These are phyloP conservation scores for Gymnocypris eckloni DNA, from an alignment of 2,797 vertebrate species.

Conservation along the genomic window DNA sequence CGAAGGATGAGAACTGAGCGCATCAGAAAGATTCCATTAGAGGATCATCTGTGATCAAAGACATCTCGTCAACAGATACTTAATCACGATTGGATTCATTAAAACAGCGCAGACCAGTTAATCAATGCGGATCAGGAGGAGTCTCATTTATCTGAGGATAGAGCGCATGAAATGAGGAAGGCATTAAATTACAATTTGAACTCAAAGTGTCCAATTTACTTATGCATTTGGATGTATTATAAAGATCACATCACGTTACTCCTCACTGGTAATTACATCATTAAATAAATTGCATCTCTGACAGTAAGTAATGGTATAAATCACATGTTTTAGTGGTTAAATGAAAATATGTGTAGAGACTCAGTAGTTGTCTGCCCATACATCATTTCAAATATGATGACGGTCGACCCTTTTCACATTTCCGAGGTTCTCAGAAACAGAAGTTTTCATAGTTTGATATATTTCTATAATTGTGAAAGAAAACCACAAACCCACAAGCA, in stretches of 20 bases:
- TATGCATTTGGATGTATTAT: slow-evolving; percentile 35
- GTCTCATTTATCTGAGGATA: slow-evolving; percentile 49
- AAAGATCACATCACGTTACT: slow-evolving; percentile 42
- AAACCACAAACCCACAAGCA: not conserved
- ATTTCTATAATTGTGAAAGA: not conserved
- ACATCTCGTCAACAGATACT: slow-evolving; percentile 47
- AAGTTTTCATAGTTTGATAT: not conserved
- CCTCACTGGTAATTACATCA: slow-evolving; percentile 45
- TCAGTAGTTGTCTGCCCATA: not conserved
- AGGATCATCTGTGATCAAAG: slow-evolving; percentile 52
- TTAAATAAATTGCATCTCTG: slow-evolving; percentile 48
- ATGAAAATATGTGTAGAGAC: slow-evolving; percentile 18
- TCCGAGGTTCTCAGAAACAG: not conserved
- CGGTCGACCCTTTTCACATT: not conserved
- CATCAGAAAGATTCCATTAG: slow-evolving; percentile 46
- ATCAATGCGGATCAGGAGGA: slow-evolving; percentile 43
- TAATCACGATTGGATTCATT: slow-evolving; percentile 52
- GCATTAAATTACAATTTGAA: slow-evolving; percentile 53
- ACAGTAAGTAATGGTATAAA: slow-evolving; percentile 40
- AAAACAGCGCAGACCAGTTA: slow-evolving; percentile 39
- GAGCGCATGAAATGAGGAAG: slow-evolving; percentile 42
- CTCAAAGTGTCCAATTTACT: slow-evolving; percentile 53
- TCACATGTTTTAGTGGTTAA: slow-evolving; percentile 34
- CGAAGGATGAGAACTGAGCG: slow-evolving; percentile 1
- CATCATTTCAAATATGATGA: slow-evolving; percentile 18